Percentiles rank a stretch among this genome's conserved stretches.
These are phyloP conservation scores for Oryzias javanicus DNA, from an alignment of 2,113 vertebrate species.

Conservation along the genomic window DNA sequence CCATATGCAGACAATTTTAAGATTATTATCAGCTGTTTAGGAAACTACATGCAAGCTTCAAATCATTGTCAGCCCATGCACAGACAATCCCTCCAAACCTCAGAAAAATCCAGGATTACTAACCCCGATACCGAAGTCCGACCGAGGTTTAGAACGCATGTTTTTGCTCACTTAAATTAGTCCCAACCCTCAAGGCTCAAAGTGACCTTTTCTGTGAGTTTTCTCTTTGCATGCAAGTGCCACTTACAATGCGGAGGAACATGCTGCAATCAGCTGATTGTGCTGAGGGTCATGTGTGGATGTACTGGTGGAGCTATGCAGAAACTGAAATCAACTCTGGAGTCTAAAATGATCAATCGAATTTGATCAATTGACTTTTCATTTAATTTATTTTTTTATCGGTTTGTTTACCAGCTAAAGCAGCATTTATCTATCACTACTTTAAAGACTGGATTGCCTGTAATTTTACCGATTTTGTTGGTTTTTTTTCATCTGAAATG, in stretches of 20 bases:
- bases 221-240: conserved; percentile 20
- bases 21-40: too few relatives aligned
- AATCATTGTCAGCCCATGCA: too few relatives aligned
- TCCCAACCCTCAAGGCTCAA: conserved; percentile 6
- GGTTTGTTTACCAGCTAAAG: conserved; percentile 9
- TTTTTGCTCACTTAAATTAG: too few relatives aligned
- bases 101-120: too few relatives aligned
- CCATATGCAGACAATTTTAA: too few relatives aligned
- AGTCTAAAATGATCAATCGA: background rate
- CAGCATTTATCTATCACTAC: conserved; percentile 19
- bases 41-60: too few relatives aligned
- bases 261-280: conserved; percentile 56
- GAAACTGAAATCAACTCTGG: conserved; percentile 12
- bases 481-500: conserved; percentile 26
- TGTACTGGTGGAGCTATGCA: conserved; percentile 9
- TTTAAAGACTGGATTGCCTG: background rate
- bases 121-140: too few relatives aligned
- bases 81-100: too few relatives aligned
- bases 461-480: background rate
- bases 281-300: conserved; percentile 37
- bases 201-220: conserved; percentile 45
- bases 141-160: too few relatives aligned
- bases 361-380: too few relatives aligned
- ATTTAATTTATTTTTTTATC: background rate
- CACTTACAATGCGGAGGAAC: conserved; percentile 30